phyloP scores from a whole-genome alignment of 1,140 invertebrate genomes.

The Sinonovacula constricta region DNA sequence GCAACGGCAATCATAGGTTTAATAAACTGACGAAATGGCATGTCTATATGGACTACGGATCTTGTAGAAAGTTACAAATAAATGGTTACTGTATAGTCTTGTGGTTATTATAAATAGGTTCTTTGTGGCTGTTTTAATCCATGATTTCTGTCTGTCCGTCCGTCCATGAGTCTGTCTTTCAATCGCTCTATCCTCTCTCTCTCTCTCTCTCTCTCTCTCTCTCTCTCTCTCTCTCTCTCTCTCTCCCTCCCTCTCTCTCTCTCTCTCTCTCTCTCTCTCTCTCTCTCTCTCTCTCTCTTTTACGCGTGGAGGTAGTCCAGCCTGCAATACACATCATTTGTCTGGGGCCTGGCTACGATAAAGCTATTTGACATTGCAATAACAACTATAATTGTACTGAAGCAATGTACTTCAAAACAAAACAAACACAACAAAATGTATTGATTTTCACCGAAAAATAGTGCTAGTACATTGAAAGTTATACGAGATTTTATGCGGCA shows the following conservation, averaged over 20 bases:
- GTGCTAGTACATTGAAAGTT: too few species aligned
- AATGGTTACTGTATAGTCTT: too few species aligned
- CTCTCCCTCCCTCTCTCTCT: slow-evolving; percentile 2
- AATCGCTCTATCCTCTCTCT: background rate
- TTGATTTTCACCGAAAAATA: background rate
- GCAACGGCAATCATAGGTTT: too few species aligned
- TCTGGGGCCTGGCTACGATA: too few species aligned
- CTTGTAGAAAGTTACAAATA: too few species aligned
- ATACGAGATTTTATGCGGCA: too few species aligned
- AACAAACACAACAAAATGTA: background rate
- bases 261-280: slow-evolving; percentile 16
- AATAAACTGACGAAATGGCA: too few species aligned
- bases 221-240: background rate
- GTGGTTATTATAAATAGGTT: too few species aligned
- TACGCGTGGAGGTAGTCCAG: too few species aligned
- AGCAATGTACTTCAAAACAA: background rate
- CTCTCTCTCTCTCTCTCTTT: background rate
- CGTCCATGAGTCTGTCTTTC: background rate
- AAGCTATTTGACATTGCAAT: background rate
- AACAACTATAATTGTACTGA: background rate
- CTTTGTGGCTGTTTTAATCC: too few species aligned
- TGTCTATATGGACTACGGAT: too few species aligned
- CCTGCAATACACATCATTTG: too few species aligned
- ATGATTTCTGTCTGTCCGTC: background rate
- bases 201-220: slow-evolving; percentile 10